Conservation (phyloP, 53 echinoderm and acorn worm genomes). For the Paracentrotus lividus region DNA sequence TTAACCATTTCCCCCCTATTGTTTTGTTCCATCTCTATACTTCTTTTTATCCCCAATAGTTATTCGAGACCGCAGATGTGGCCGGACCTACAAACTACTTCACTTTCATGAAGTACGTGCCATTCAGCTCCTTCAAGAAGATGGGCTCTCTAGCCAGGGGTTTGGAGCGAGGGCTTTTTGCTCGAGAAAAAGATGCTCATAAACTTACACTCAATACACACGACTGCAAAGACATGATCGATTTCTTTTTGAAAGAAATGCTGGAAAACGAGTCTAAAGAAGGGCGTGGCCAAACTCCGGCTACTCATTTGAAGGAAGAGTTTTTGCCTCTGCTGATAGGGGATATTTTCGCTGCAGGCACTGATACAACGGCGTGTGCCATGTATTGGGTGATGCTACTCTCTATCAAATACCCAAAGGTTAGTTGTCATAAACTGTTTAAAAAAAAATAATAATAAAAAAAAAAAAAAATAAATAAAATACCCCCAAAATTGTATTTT, state of each 20-base stretch:
- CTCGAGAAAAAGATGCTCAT: slow-evolving; percentile 55
- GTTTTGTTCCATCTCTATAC: background rate
- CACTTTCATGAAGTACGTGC: slow-evolving; percentile 69
- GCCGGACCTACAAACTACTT: slow-evolving; percentile 73
- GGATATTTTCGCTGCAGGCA: slow-evolving; percentile 70
- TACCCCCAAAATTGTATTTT: too few species aligned
- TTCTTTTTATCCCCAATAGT: background rate
- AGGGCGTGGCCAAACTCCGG: background rate
- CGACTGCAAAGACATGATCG: slow-evolving; percentile 66
- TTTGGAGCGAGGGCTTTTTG: slow-evolving; percentile 17
- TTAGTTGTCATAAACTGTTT: background rate
- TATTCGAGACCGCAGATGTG: slow-evolving; percentile 62
- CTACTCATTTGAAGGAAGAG: slow-evolving; percentile 43
- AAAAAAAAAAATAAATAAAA: too few species aligned
- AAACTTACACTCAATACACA: slow-evolving; percentile 47
- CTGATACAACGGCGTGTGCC: slow-evolving; percentile 63
- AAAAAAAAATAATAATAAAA: too few species aligned
- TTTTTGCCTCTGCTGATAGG: slow-evolving; percentile 55
- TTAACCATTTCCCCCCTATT: background rate
- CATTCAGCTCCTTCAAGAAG: slow-evolving; percentile 61
- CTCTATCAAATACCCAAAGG: slow-evolving; percentile 59
- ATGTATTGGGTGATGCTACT: slow-evolving; percentile 64
- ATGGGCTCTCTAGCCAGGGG: background rate
- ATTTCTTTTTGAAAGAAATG: slow-evolving; percentile 66
- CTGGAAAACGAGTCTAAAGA: slow-evolving; percentile 54